Percentiles rank a stretch among this genome's conserved stretches.
Conservation (phyloP, 2,113 vertebrate species). For the Edolisoma coerulescens region DNA sequence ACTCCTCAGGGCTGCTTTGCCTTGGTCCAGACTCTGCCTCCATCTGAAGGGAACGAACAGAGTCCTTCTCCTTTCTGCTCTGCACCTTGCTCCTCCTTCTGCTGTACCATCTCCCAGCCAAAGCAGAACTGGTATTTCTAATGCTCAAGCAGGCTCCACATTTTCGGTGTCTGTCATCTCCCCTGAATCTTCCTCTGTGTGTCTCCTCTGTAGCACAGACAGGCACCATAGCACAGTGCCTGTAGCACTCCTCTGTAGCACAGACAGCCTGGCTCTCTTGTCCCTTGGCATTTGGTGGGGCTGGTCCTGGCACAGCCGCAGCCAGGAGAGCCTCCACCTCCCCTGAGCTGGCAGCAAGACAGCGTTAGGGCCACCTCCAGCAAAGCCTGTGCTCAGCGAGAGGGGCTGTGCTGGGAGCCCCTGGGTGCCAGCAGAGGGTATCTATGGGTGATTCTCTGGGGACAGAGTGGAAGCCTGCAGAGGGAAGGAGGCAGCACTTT, state of each 20-base stretch:
- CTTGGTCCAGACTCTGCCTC: not conserved
- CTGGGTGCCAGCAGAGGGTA: not conserved
- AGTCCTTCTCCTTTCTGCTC: not conserved
- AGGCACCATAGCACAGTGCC: too few species aligned
- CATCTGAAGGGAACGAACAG: not conserved
- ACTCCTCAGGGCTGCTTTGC: not conserved
- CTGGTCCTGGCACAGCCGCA: not conserved
- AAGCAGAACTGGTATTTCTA: not conserved
- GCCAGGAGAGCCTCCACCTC: not conserved
- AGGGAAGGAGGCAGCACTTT: not conserved
- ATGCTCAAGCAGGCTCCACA: not conserved
- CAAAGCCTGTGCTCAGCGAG: accelerated
- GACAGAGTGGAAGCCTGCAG: not conserved
- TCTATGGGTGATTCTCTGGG: not conserved
- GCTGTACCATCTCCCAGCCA: not conserved
- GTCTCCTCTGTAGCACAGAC: not conserved
- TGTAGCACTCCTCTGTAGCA: not conserved
- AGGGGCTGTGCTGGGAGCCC: not conserved
- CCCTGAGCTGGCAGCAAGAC: not conserved
- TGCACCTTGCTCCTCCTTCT: not conserved
- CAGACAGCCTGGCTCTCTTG: not conserved
- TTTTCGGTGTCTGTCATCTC: not conserved
- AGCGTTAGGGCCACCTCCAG: not conserved
- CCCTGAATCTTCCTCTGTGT: not conserved
- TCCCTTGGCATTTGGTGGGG: accelerated